These are phyloP conservation scores for Cotesia vestalis DNA, from an alignment of 1,140 invertebrate species.

Conservation along the genomic window DNA sequence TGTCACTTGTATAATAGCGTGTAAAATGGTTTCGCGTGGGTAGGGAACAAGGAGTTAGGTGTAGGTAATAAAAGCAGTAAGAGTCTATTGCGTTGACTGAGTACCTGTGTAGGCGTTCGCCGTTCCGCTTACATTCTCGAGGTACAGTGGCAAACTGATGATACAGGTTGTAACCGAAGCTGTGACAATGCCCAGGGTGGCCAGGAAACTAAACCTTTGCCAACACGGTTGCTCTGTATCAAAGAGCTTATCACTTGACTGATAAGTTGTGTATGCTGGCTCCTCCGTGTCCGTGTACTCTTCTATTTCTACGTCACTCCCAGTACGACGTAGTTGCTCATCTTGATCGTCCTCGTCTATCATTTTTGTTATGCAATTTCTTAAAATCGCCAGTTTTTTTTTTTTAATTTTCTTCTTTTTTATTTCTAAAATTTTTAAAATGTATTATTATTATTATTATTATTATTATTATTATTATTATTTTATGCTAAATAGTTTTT, in stretches of 20 bases:
- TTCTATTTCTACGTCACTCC: slow-evolving; percentile 60
- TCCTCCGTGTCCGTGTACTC: slow-evolving; percentile 62
- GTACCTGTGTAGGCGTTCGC: slow-evolving; percentile 60
- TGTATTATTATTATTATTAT: not conserved
- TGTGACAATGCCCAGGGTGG: slow-evolving; percentile 49
- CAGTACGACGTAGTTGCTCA: slow-evolving; percentile 57
- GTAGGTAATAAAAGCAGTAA: not conserved
- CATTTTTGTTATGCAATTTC: slow-evolving; percentile 53
- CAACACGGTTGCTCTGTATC: slow-evolving; percentile 56
- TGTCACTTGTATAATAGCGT: too few species aligned
- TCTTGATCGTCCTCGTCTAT: slow-evolving; percentile 57
- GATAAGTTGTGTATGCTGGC: slow-evolving; percentile 56
- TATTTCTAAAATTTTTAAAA: not conserved
- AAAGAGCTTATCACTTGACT: slow-evolving; percentile 57
- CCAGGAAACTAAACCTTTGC: slow-evolving; percentile 58
- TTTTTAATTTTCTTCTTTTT: not conserved
- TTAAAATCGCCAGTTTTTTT: slow-evolving; percentile 48
- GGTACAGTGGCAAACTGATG: slow-evolving; percentile 58
- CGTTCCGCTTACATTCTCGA: slow-evolving; percentile 54
- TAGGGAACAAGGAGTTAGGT: not conserved
- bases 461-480: too few species aligned
- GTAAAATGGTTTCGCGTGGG: too few species aligned
- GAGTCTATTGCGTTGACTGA: not conserved
- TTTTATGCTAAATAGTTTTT: not conserved
- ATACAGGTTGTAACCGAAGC: slow-evolving; percentile 54